These are phyloP conservation scores for Eutrigla gurnardus DNA, from an alignment of 2,797 vertebrate genomes.

Conservation along the genomic window DNA sequence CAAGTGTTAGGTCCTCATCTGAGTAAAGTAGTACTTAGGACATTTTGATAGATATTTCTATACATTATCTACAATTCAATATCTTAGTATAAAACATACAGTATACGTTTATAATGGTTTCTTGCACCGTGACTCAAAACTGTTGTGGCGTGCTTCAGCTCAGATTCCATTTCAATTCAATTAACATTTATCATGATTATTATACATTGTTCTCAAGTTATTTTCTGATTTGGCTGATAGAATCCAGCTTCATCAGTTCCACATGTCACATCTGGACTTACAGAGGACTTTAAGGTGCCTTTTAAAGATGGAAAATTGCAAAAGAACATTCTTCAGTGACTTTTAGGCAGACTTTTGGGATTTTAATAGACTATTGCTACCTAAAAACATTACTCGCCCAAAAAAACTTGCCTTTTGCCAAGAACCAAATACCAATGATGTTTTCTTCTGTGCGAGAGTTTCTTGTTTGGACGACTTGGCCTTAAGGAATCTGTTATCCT, in stretches of 20 bases:
- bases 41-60: background rate
- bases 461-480: background rate
- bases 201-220: background rate
- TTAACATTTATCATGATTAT: conserved; percentile 3
- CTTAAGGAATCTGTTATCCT: background rate
- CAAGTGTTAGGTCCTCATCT: too few species aligned
- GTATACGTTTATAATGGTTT: background rate
- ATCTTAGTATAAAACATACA: background rate
- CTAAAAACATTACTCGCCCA: background rate
- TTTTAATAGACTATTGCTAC: background rate
- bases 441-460: conserved; percentile 7
- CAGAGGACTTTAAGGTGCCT: background rate
- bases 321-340: background rate
- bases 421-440: conserved; percentile 2
- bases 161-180: background rate
- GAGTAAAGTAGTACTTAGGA: too few species aligned
- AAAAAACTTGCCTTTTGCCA: background rate
- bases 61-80: background rate
- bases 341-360: background rate
- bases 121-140: background rate
- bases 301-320: background rate
- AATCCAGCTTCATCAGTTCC: background rate
- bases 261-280: background rate
- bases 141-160: background rate
- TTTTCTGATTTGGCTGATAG: background rate